Percentiles rank a stretch among this genome's conserved stretches.
phyloP scores from a whole-genome alignment of 2,888 invertebrate species.

The Papilio demoleus region DNA sequence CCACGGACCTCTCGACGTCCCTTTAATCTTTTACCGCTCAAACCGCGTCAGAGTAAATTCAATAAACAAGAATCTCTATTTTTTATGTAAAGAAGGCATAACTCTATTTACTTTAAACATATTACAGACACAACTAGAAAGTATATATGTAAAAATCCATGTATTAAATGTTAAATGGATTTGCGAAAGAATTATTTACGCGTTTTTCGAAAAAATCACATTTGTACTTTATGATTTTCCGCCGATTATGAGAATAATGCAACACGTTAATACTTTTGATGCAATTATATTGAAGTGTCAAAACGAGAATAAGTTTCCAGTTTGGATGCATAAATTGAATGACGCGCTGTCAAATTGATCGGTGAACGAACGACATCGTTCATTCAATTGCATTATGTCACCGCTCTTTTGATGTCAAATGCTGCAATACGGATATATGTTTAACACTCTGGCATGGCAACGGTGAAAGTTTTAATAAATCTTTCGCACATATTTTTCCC shows the following conservation, averaged over 20 bases:
- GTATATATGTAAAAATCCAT: not conserved
- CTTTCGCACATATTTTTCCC: conserved; percentile 7
- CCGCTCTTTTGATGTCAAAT: conserved; percentile 22
- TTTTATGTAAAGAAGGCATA: not conserved
- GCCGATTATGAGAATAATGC: not conserved
- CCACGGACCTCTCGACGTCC: conserved; percentile 56
- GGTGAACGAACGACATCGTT: not conserved
- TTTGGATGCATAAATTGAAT: not conserved
- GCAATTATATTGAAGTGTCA: not conserved
- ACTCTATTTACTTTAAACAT: no score
- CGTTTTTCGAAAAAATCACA: no score
- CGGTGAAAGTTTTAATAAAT: conserved; percentile 16
- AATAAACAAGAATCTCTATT: conserved; percentile 25
- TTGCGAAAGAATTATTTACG: no score
- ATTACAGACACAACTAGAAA: no score
- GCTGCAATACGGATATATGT: not conserved
- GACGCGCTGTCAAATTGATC: conserved; percentile 1
- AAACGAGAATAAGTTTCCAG: not conserved
- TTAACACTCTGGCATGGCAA: conserved; percentile 1
- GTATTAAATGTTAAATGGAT: no score
- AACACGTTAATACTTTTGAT: not conserved
- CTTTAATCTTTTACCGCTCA: conserved; percentile 76
- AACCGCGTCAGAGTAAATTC: conserved; percentile 46
- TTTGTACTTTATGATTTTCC: not conserved
- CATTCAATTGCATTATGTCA: conserved; percentile 1